These are phyloP conservation scores for Cacatua alba DNA, from an alignment of 2,113 vertebrate genomes.

Conservation along the genomic window DNA sequence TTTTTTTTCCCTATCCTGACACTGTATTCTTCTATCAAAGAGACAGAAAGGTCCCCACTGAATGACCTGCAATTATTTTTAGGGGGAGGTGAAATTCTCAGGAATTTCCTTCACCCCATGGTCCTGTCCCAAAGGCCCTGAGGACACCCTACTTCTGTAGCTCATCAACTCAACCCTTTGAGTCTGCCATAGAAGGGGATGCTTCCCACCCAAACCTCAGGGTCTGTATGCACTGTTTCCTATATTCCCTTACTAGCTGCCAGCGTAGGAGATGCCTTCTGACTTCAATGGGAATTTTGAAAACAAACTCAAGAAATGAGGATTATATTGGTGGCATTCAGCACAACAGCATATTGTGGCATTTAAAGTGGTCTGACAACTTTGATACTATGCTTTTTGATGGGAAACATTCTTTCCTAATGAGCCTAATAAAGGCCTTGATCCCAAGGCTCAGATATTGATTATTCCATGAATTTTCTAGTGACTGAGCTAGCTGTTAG, in stretches of 20 bases:
- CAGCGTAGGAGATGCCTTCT: not conserved
- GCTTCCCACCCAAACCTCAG: not conserved
- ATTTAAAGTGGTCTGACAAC: not conserved
- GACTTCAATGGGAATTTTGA: not conserved
- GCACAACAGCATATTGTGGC: not conserved
- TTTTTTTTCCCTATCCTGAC: not conserved
- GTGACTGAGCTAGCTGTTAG: not conserved
- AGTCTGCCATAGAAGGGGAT: not conserved
- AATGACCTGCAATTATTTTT: not conserved
- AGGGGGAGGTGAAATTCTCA: not conserved
- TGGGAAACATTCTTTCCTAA: conserved; percentile 1
- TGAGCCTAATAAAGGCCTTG: not conserved
- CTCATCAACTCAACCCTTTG: not conserved
- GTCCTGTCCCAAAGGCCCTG: not conserved
- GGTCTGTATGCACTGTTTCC: not conserved
- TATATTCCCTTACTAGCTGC: not conserved
- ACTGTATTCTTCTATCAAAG: not conserved
- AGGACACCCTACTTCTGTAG: not conserved
- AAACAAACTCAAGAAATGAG: not conserved
- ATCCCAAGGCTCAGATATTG: not conserved
- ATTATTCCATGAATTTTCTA: not conserved
- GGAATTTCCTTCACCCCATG: not conserved
- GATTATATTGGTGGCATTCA: not conserved
- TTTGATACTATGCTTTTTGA: not conserved
- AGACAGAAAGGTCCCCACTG: not conserved